Evolutionary conservation across 2,113 vertebrate species (phyloP).

Genomic region (Gambusia holbrooki): DNA sequence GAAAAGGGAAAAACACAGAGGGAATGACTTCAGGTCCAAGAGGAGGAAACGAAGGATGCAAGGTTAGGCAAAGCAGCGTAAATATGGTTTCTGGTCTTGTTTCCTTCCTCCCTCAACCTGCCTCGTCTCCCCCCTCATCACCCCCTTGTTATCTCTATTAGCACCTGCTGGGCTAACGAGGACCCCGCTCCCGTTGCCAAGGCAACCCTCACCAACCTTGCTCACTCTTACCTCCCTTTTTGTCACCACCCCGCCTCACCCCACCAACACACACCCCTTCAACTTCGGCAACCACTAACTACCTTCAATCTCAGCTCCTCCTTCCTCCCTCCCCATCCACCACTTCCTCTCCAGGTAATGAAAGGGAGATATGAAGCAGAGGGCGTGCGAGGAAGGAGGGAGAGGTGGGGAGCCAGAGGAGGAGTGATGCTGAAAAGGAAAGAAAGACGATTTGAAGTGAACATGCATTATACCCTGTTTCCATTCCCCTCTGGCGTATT

Average conservation of each 20-base stretch:
- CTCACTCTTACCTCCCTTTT: constrained; percentile 50
- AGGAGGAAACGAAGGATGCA: constrained; percentile 53
- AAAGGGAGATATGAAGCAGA: constrained; percentile 65
- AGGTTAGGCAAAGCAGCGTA: constrained; percentile 64
- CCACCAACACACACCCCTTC: constrained; percentile 46
- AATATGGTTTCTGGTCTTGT: constrained; percentile 57
- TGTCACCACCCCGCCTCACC: constrained; percentile 7
- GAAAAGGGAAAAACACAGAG: neutral
- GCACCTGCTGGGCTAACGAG: constrained; percentile 84
- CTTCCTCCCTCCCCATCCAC: constrained; percentile 7
- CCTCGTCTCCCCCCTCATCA: constrained; percentile 26
- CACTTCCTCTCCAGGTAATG: constrained; percentile 72
- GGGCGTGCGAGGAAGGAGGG: constrained; percentile 6
- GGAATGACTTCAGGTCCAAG: neutral
- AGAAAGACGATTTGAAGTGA: constrained; percentile 61
- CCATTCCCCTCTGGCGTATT: constrained; percentile 47
- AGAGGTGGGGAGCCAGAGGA: too few relatives aligned
- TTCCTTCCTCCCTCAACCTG: neutral
- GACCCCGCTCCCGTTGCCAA: constrained; percentile 74
- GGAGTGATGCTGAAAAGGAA: constrained; percentile 31
- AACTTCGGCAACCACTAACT: constrained; percentile 63
- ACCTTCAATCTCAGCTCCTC: constrained; percentile 60
- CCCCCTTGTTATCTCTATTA: constrained; percentile 83
- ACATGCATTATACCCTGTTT: constrained; percentile 60
- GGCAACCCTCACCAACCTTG: constrained; percentile 76